Evolutionary conservation across 2,113 vertebrate genomes (phyloP), one percentile per base, ranked within the genome.

Genomic region (Martes martes): DNA sequence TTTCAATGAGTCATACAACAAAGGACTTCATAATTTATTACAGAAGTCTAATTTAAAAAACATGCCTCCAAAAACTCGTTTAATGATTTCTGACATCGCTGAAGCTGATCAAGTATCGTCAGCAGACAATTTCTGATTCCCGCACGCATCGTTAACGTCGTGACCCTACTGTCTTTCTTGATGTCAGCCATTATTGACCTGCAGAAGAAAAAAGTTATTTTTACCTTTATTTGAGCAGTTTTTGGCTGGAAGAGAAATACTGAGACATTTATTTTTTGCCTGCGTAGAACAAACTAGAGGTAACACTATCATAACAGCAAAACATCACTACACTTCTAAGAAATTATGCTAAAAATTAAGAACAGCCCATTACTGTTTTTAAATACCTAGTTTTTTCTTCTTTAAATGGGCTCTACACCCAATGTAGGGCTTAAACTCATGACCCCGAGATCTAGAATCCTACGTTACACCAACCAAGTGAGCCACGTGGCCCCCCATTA

Each of bases 11-110:
- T 91, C 88, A 26, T 50, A 57, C 71, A 82, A 86, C 93, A 88
- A 65, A 96, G 63, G 26, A 59, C 3, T 76, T 73, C n/a, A 85
- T 0, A 89, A 93, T 33, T 67, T 84, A 87, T 2, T 88, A 39
- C 23, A 97, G 4, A 67, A 80, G 94, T 84, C 57, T 1, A 11
- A 61, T 14, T 74, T 65, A 84, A 52, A 83, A 73, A 81, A 76
- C 96, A 93, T 99, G 99, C 99, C 99, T 99, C 99, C 91, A 99
- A 98, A 98, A 99, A 99, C 95, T 99, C 99, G 97, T 99, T 99
- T 94, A 99, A 99, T 50, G 99, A 99, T 98, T 99, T 99, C 97
- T 99, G 99, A 98, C 99, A 99, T 96, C 99, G 99, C 96, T 99
- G 99, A 96, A 99, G 99, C 90, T 99, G 99, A 97, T 99, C 99